These are phyloP conservation scores for Drosophila bipectinata DNA, from an alignment of 1,140 invertebrate species.

Conservation along the genomic window DNA sequence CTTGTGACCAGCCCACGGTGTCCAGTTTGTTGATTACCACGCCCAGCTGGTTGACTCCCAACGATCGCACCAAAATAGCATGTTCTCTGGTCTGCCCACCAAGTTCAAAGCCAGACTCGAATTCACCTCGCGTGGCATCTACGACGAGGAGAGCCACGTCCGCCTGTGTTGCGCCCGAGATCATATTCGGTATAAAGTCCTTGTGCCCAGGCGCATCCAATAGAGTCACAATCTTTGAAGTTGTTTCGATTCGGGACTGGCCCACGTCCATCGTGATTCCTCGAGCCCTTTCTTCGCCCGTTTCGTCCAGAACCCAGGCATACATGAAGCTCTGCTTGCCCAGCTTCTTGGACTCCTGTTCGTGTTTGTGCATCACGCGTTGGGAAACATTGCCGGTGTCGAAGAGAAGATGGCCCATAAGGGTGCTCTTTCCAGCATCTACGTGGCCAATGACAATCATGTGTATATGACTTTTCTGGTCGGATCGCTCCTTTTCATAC, in stretches of 20 bases:
- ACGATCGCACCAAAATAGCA: constrained; percentile 94
- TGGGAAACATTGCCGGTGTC: constrained; percentile 95
- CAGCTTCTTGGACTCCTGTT: constrained; percentile 98
- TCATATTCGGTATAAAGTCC: constrained; percentile 99
- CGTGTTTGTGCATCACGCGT: constrained; percentile 97
- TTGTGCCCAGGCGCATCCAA: constrained; percentile 99
- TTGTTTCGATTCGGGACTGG: constrained; percentile 96
- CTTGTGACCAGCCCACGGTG: constrained; percentile 91
- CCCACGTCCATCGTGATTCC: constrained; percentile 99
- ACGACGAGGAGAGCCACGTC: constrained; percentile 98
- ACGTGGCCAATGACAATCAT: constrained; percentile 99
- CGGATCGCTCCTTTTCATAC: constrained; percentile 90
- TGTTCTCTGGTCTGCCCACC: constrained; percentile 99
- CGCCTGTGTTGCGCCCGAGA: constrained; percentile 97
- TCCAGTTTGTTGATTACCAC: constrained; percentile 95
- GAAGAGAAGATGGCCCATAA: constrained; percentile 97
- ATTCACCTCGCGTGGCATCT: constrained; percentile 97
- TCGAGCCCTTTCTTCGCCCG: constrained; percentile 95
- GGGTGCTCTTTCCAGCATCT: constrained; percentile 99
- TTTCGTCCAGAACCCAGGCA: constrained; percentile 99
- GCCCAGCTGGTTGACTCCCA: constrained; percentile 94
- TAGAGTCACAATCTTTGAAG: constrained; percentile 91
- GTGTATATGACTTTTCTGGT: constrained; percentile 94
- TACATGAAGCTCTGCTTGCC: constrained; percentile 99
- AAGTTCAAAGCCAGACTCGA: constrained; percentile 98